Base-by-base conservation (phyloP, 2,113 vertebrate species). In the Alligator sinensis region DNA sequence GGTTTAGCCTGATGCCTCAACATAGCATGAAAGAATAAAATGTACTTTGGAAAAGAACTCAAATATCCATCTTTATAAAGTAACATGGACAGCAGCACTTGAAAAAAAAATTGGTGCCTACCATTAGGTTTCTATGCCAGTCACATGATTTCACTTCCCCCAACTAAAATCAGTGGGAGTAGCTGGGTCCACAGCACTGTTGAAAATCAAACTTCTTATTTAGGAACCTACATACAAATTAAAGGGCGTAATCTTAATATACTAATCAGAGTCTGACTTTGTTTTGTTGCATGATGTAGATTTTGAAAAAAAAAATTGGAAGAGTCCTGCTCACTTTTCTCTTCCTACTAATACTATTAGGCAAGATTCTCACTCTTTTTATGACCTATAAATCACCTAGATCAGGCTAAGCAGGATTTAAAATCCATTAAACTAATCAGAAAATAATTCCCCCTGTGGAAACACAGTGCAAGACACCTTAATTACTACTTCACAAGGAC, bases 181-280 rank as follows among this genome's bases (percentile, higher is more conserved):
- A 75, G 6, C 6, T 3, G 13, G 2, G 2, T 58, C 28, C 27
- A 28, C 9, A 3, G 15, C 3, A 5, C 21, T 19, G 54, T 0
- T 38, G 62, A 24, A 28, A 30, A 68, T 77, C 27, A 58, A 17
- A n/a, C 5, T 2, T 2, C 13, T 13, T 59, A 60, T 78, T 78
- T 78, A 24, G 14, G 57, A 34, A n/a, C n/a, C 57, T n/a, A 68
- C n/a, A 70, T 70, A 70, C 21, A 11, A 30, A 70, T 70, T 70
- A 19, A 21, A 70, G 17, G 34, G 66, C n/a, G n/a, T 34, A 34
- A 34, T 30, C 16, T 3, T 30, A 70, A 19, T 17, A 14, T 11
- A n/a, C 30, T 30, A 21, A 70, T 21, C 66, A 12, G 30, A 30
- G 15, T 19, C 66, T 34, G 66, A 9, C 30, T 70, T 30, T 34